Conservation (phyloP, 2,113 vertebrate genomes). For the Hyperopisus bebe region DNA sequence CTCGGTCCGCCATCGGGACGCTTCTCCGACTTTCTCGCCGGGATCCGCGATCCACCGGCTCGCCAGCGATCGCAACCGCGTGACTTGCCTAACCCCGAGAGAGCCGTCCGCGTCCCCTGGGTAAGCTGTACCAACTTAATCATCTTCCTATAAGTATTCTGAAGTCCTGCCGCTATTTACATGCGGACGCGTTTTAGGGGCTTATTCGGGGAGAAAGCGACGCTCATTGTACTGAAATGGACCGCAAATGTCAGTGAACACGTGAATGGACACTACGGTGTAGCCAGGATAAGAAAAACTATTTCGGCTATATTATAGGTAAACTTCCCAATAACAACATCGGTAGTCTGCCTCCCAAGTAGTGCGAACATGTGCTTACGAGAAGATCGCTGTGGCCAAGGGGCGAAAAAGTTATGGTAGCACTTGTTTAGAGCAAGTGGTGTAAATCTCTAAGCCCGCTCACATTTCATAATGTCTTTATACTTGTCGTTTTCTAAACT, state of each 20-base stretch:
- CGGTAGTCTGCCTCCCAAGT: background rate
- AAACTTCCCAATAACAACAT: constrained; percentile 13
- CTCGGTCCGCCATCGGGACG: constrained; percentile 55
- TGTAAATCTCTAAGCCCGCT: background rate
- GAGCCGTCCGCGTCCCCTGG: constrained; percentile 49
- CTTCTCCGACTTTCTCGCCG: constrained; percentile 39
- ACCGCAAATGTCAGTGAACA: background rate
- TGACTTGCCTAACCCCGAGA: constrained; percentile 40
- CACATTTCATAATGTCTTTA: background rate
- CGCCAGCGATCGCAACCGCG: constrained; percentile 15
- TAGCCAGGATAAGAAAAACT: background rate
- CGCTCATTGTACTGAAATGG: background rate
- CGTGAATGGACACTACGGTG: background rate
- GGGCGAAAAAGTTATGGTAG: background rate
- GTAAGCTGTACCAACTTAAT: constrained; percentile 44
- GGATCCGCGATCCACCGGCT: constrained; percentile 36
- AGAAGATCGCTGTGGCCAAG: background rate
- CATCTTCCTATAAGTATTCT: constrained; percentile 37
- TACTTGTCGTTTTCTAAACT: background rate
- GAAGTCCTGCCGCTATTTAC: constrained; percentile 48
- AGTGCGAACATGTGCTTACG: constrained; percentile 3
- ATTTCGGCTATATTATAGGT: background rate
- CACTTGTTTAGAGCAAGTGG: background rate
- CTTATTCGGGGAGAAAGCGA: background rate
- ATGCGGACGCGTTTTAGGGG: constrained; percentile 32